Conservation (phyloP, 2,888 invertebrate genomes). For the Caenorhabditis sp. region DNA sequence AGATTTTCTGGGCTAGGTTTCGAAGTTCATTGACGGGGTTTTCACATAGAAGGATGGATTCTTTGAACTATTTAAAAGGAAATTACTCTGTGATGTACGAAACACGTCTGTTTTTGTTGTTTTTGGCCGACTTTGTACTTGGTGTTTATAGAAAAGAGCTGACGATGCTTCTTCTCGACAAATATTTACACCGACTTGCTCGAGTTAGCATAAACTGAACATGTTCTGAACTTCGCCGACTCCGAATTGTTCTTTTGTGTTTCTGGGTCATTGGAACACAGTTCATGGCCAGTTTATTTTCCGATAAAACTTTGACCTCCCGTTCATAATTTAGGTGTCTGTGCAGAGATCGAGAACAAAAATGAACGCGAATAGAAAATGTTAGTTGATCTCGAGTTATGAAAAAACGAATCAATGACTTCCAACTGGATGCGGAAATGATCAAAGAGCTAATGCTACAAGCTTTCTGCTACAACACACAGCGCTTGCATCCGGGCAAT, state of each 20-base stretch:
- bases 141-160: slow-evolving; percentile 1
- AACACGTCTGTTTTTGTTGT: not conserved
- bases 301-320: slow-evolving; percentile 1
- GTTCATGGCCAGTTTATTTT: slow-evolving; percentile 13
- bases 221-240: not conserved
- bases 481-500: slow-evolving; percentile 1
- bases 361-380: too few relatives aligned
- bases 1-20: too few relatives aligned
- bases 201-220: slow-evolving; percentile 37
- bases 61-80: too few relatives aligned
- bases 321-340: not conserved
- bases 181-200: slow-evolving; percentile 29
- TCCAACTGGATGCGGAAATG: not conserved
- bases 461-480: not conserved
- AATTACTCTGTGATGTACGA: too few relatives aligned
- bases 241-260: slow-evolving; percentile 29
- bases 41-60: too few relatives aligned
- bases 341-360: slow-evolving; percentile 13
- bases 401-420: too few relatives aligned
- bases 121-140: slow-evolving; percentile 2
- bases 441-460: slow-evolving; percentile 2
- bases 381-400: too few relatives aligned
- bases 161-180: slow-evolving; percentile 5
- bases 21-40: too few relatives aligned
- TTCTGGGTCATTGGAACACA: slow-evolving; percentile 24